Evolutionary conservation across 1,140 invertebrate genomes (phyloP), one percentile per base, ranked within the genome.

Genomic region (Papilio aristodemus): DNA sequence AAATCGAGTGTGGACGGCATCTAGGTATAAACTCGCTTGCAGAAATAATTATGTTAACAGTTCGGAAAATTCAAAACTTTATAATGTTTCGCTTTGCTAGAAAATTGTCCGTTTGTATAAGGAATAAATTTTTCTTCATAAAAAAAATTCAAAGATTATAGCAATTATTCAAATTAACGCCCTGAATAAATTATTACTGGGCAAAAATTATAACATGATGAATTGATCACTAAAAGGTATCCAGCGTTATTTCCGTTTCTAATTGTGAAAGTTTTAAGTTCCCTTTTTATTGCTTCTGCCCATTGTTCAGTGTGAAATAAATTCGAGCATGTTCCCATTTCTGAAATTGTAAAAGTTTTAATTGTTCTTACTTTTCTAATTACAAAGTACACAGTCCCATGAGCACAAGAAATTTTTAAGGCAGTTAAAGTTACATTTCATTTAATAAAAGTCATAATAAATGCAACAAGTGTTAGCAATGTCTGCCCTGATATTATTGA

Each of bases 331-430:
- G 82, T 79, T 81, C 73, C 76, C 84, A 85, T 87, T 84, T 77
- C 81, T 78, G 87, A 85, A 87, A 90, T 90, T 90, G 87, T 86
- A 88, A 87, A 90, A 90, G 84, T 90, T 90, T 90, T 89, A 90
- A 90, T 90, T 89, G 86, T 84, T 87, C 78, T 70, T 84, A 89
- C 87, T 90, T 90, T 89, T 80, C 79, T 87, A 89, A 90, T 89
- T 90, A 87, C 77, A 81, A 86, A 87, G 86, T 85, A 85, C 78
- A 86, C 77, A 85, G 82, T 78, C 82, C 83, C 80, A 88, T 86
- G 80, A 86, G 77, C 74, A 68, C 70, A 70, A 76, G 73, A 81
- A 85, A 84, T 83, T 82, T 79, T 79, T 81, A 71, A 69, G 76
- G 72, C 36, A 62, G 36, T 39, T 62, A 32, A 58, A 62, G 32